Base-by-base conservation (phyloP, 2,113 vertebrate genomes). In the Dasyornis broadbenti region DNA sequence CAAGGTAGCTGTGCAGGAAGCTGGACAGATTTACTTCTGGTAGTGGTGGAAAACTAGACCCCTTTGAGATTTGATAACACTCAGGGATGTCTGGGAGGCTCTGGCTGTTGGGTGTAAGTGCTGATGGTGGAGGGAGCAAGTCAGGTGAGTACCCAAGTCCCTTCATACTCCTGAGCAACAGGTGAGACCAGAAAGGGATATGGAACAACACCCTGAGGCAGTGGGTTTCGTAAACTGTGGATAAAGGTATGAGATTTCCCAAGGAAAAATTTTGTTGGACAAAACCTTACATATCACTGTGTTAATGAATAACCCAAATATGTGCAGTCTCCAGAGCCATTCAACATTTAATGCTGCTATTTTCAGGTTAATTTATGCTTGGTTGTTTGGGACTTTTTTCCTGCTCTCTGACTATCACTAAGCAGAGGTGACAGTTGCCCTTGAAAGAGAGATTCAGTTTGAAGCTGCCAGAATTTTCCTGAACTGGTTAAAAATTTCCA, bases 331-430 rank as follows among this genome's bases (percentile, higher is more conserved):
- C 89, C 80, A 96, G 92, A 97, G 94, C 39, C 64, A 95, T 97
- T 96, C 92, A 92, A 83, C 71, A 96, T 97, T 96, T 80, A 97
- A 89, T 91, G 79, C 49, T 95, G 75, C 93, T 97, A 94, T 97
- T 97, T 98, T 89, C 70, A 96, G 79, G 82, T 69, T 90, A 82
- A 88, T 96, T 97, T 96, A 85, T 73, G 94, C 82, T 70, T 89
- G 68, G 56, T 2, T 17, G 60, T 86, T 95, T 68, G 31, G 22
- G 42, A 35, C 31, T 40, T 53, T 35, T 28, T 24, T 66, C 17
- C 33, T 92, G 45, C 47, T 69, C 35, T 82, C 63, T 83, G 70
- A 89, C 96, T 96, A 92, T 95, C 93, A 95, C 72, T 96, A 81
- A 86, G 76, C 64, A 97, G 92, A 97, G 96, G 90, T 4, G 27